Evolutionary conservation across 2,888 invertebrate genomes (phyloP), one percentile per base, ranked within the genome.

Genomic region (Dryadula phaetusa): DNA sequence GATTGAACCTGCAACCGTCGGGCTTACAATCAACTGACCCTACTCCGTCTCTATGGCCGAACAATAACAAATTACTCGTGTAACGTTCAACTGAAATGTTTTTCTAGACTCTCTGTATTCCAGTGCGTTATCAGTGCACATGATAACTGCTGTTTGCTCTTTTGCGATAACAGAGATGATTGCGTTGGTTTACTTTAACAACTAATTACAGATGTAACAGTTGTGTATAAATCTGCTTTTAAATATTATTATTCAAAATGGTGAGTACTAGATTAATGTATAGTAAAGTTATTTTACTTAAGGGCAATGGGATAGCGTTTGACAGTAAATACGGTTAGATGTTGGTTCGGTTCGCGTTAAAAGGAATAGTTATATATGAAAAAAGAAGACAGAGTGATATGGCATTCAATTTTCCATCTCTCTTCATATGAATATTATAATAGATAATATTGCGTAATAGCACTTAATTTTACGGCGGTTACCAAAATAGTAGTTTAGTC

Each of bases 161-260:
- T 16, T 16, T 16, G 28, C 16, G 52, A 52, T 52, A 52, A 52
- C 28, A 16, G 52, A 52, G 52, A 52, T 52, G 28, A 32, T 52
- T 52, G 52, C 52, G 52, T 28, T 52, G 28, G 52, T 32, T 52
- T 52, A 52, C 52, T 32, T 28, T 52, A 32, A 32, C 16, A 28
- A 10, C 32, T 52, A 32, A 52, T 52, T 52, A 52, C 52, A 28
- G n/a, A 52, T 52, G 52, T 52, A 28, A 52, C 28, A 52, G 28
- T 52, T 32, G 52, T 52, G 52, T 16, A 32, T 52, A 16, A 10
- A 52, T 28, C 28, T 52, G 28, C 16, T 0, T 52, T 28, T 28
- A 28, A 28, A n/a, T 32, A 16, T 2, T 16, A 32, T 16, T 28
- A 1, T 37, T 12, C 12, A 28, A 52, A 32, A 52, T 52, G 52